These are phyloP conservation scores for Loripinus fragilis DNA, from an alignment of 2,888 invertebrate genomes.

Conservation along the genomic window DNA sequence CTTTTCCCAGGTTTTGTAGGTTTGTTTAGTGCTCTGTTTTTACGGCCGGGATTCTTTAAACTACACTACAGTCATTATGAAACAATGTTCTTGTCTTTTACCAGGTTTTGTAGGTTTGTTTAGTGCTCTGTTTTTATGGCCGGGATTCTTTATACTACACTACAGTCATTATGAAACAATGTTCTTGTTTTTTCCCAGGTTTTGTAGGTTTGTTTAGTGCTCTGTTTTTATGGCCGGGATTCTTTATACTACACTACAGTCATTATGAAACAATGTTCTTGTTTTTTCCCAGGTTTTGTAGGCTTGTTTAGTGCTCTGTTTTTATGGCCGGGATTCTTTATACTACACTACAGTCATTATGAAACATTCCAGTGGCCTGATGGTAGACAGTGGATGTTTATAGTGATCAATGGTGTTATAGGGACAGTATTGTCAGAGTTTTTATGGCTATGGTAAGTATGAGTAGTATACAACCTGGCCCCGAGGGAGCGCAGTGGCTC, in stretches of 20 bases:
- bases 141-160: slow-evolving; percentile 93
- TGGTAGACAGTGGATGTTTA: slow-evolving; percentile 90
- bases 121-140: slow-evolving; percentile 94
- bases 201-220: slow-evolving; percentile 96
- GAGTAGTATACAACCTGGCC: too few species aligned
- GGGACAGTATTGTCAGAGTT: slow-evolving; percentile 96
- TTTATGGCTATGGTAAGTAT: slow-evolving; percentile 93
- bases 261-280: slow-evolving; percentile 89
- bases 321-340: slow-evolving; percentile 95
- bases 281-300: slow-evolving; percentile 90
- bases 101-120: slow-evolving; percentile 97
- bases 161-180: slow-evolving; percentile 91
- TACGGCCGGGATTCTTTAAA: slow-evolving; percentile 95
- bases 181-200: slow-evolving; percentile 86
- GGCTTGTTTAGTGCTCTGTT: slow-evolving; percentile 95
- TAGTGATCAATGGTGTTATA: slow-evolving; percentile 93
- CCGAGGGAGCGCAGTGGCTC: too few species aligned
- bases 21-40: slow-evolving; percentile 92
- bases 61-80: slow-evolving; percentile 93
- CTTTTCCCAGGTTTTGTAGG: slow-evolving; percentile 98
- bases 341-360: slow-evolving; percentile 91
- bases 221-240: slow-evolving; percentile 94
- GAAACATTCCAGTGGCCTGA: slow-evolving; percentile 95
- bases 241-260: slow-evolving; percentile 93
- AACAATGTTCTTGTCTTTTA: too few species aligned